These are phyloP conservation scores for Phasianus colchicus DNA, from an alignment of 2,113 vertebrate species.

Conservation along the genomic window DNA sequence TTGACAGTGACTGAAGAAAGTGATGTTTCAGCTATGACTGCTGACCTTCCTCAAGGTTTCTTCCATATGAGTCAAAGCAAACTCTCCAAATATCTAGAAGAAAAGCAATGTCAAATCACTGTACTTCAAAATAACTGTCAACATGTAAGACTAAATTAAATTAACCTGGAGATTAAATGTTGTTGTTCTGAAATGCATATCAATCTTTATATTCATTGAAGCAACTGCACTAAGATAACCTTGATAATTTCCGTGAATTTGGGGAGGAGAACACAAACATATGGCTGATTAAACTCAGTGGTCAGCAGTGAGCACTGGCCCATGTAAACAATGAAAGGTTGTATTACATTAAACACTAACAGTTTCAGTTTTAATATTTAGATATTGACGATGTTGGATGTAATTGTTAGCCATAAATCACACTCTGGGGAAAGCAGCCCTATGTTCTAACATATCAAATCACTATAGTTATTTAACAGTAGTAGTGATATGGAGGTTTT, in stretches of 20 bases:
- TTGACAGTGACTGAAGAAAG: conserved; percentile 43
- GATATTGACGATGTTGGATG: background rate
- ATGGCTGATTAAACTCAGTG: background rate
- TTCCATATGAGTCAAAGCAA: conserved; percentile 13
- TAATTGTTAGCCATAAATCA: background rate
- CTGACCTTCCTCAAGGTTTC: conserved; percentile 47
- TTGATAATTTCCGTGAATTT: conserved; percentile 3
- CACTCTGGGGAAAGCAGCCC: background rate
- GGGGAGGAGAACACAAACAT: background rate
- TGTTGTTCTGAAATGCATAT: background rate
- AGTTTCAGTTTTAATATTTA: background rate
- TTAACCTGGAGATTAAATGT: conserved; percentile 13
- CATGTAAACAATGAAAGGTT: background rate
- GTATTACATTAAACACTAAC: background rate
- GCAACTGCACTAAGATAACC: background rate
- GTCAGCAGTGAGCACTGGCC: background rate
- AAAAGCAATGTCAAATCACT: conserved; percentile 8
- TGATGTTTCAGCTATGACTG: conserved; percentile 50
- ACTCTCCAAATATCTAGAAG: conserved; percentile 16
- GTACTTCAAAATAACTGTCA: conserved; percentile 31
- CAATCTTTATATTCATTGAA: background rate
- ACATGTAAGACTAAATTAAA: conserved; percentile 27
- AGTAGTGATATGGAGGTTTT: background rate
- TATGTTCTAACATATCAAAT: background rate
- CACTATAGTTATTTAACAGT: background rate